Percentiles rank a stretch among this genome's conserved stretches.
Evolutionary conservation across 2,113 vertebrate species (phyloP).

Genomic region (human): DNA sequence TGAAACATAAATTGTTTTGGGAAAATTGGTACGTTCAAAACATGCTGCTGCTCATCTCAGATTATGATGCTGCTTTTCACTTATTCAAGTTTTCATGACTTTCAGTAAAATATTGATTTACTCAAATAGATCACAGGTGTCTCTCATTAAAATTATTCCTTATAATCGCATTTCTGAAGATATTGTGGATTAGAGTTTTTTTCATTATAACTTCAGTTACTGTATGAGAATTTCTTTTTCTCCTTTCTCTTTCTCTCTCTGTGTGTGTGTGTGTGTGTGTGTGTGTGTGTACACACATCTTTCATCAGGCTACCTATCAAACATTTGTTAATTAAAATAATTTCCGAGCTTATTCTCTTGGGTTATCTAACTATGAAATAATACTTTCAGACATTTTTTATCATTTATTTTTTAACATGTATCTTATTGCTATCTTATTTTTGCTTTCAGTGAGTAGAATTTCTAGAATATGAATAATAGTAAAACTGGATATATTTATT

Average conservation of each 20-base stretch:
- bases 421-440: not conserved
- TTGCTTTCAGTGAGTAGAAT: not conserved
- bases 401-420: not conserved
- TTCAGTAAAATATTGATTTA: not conserved
- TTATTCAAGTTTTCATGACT: not conserved
- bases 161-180: not conserved
- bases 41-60: not conserved
- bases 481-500: not conserved
- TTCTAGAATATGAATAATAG: not conserved
- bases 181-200: not conserved
- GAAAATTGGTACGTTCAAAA: conserved; percentile 1
- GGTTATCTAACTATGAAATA: conserved; percentile 24
- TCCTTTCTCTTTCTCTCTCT: not conserved
- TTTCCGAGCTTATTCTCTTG: not conserved
- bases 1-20: not conserved
- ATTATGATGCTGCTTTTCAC: not conserved
- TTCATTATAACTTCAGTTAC: not conserved
- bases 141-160: not conserved
- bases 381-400: not conserved
- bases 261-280: not conserved
- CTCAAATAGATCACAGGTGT: not conserved
- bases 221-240: not conserved
- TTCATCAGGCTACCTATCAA: not conserved
- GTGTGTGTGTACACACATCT: not conserved
- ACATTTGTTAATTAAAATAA: conserved; percentile 20